Conservation (phyloP, 2,888 invertebrate species). For the Lingula anatina region DNA sequence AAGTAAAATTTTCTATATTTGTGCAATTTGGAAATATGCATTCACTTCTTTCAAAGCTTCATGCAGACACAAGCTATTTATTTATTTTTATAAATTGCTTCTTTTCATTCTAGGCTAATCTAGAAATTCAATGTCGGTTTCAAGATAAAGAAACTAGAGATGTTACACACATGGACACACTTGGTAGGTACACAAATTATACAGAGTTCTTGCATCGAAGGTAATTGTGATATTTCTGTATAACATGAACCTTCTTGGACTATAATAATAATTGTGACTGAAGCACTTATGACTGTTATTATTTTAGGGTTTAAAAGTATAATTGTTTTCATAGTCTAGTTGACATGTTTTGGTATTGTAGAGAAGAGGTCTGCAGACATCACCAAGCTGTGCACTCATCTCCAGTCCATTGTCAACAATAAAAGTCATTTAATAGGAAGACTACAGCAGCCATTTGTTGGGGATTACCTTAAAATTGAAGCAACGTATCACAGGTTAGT, state of each 20-base stretch:
- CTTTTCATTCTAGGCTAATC: slow-evolving; percentile 22
- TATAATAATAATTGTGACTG: too few species aligned
- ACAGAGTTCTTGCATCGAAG: background rate
- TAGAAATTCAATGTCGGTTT: slow-evolving; percentile 31
- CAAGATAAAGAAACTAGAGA: slow-evolving; percentile 38
- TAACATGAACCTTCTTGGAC: too few species aligned
- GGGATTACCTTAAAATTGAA: slow-evolving; percentile 38
- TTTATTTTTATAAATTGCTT: background rate
- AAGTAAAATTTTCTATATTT: too few species aligned
- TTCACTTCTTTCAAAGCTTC: too few species aligned
- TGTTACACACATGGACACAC: slow-evolving; percentile 27
- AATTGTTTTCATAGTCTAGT: too few species aligned
- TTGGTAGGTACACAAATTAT: slow-evolving; percentile 24
- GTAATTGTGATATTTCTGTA: too few species aligned
- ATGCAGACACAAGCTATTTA: too few species aligned
- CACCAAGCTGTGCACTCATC: slow-evolving; percentile 26
- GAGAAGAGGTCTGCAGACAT: slow-evolving; percentile 23
- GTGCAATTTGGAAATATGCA: too few species aligned
- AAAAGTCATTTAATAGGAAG: slow-evolving; percentile 26
- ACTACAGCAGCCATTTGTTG: slow-evolving; percentile 38
- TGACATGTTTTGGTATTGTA: too few species aligned
- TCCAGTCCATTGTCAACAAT: slow-evolving; percentile 29
- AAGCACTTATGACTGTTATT: too few species aligned
- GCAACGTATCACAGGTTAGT: slow-evolving; percentile 34
- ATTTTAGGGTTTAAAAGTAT: too few species aligned